These are phyloP conservation scores for Percopsis transmontana DNA, from an alignment of 2,113 vertebrate species.

Conservation along the genomic window DNA sequence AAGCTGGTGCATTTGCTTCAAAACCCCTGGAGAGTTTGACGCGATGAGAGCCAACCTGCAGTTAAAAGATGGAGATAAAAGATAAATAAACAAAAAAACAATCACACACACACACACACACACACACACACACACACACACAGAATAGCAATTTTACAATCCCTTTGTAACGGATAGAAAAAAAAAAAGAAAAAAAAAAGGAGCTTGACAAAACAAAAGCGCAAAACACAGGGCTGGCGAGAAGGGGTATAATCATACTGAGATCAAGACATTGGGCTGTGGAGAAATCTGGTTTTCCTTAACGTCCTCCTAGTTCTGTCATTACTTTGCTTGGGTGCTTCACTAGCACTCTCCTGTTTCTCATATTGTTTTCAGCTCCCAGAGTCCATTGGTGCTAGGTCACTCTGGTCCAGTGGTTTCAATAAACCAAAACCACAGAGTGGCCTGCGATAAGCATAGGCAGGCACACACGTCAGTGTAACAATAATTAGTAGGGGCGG, in stretches of 20 bases:
- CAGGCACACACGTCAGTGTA: slow-evolving; percentile 9
- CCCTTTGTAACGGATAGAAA: not conserved
- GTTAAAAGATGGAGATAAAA: slow-evolving; percentile 28
- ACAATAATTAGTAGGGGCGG: not conserved
- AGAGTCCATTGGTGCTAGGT: not conserved
- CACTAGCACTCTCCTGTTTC: not conserved
- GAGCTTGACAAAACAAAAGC: not conserved
- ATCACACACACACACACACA: not conserved
- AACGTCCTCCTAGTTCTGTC: not conserved
- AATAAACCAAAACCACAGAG: not conserved
- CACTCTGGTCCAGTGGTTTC: not conserved
- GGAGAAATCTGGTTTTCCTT: slow-evolving; percentile 15
- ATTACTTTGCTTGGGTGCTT: not conserved
- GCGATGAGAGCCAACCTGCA: slow-evolving; percentile 96
- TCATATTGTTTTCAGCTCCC: not conserved
- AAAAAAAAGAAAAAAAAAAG: slow-evolving; percentile 6
- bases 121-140: not conserved
- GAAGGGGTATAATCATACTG: slow-evolving; percentile 14
- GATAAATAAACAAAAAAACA: slow-evolving; percentile 26
- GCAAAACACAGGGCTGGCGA: slow-evolving; percentile 11
- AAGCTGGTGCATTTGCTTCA: slow-evolving; percentile 96
- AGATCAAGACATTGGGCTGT: slow-evolving; percentile 40
- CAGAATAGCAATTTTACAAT: slow-evolving; percentile 7
- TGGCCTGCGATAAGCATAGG: slow-evolving; percentile 5
- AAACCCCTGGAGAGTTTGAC: slow-evolving; percentile 97